Evolutionary conservation across 2,797 vertebrate genomes (phyloP).

Genomic region (Luscinia luscinia): DNA sequence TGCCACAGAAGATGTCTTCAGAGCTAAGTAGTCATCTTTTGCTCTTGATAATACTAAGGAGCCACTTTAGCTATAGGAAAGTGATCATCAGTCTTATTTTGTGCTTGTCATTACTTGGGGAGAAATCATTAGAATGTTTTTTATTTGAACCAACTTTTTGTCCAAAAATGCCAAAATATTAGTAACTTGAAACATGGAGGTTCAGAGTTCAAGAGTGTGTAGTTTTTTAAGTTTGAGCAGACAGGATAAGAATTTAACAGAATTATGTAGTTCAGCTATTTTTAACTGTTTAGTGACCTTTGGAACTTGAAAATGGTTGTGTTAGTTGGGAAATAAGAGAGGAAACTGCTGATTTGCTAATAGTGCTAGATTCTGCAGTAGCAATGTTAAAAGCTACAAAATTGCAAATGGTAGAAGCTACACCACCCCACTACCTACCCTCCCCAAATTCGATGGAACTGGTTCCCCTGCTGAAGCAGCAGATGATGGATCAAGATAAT

Average conservation of each 20-base stretch:
- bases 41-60: not conserved
- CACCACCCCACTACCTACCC: no score
- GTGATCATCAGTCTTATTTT: not conserved
- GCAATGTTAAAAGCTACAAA: not conserved
- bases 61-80: not conserved
- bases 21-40: not conserved
- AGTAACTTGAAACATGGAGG: not conserved
- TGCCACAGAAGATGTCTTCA: not conserved
- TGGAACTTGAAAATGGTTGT: conserved; percentile 18
- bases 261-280: not conserved
- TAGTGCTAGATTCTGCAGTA: not conserved
- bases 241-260: not conserved
- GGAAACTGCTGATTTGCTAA: not conserved
- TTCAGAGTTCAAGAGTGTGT: not conserved
- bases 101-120: not conserved
- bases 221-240: not conserved
- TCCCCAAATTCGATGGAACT: not conserved
- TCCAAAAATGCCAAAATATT: not conserved
- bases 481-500: not conserved
- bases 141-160: not conserved
- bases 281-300: conserved; percentile 7
- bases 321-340: not conserved
- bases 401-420: not conserved
- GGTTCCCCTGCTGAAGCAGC: not conserved
- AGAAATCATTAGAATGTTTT: not conserved